Percentiles rank a stretch among this genome's conserved stretches.
phyloP scores from a whole-genome alignment of 1,140 invertebrate genomes.

The Maconellicoccus hirsutus region DNA sequence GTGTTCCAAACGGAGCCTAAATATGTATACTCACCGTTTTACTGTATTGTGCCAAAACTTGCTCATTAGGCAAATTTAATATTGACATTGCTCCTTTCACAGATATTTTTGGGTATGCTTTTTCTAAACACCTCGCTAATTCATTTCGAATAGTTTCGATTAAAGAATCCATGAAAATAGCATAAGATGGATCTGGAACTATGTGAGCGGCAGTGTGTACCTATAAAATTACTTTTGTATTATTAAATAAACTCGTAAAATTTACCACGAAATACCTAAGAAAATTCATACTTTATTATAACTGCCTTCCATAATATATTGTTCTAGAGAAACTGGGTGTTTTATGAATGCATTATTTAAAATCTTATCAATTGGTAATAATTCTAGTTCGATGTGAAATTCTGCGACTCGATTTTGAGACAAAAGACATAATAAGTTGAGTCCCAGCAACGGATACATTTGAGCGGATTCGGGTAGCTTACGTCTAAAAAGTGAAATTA shows the following conservation, averaged over 20 bases:
- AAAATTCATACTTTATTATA: slow-evolving; percentile 74
- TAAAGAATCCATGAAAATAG: slow-evolving; percentile 94
- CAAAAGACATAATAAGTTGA: slow-evolving; percentile 90
- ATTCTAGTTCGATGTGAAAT: slow-evolving; percentile 95
- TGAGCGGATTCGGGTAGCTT: slow-evolving; percentile 82
- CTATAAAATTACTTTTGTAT: slow-evolving; percentile 34
- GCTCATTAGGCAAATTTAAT: slow-evolving; percentile 69
- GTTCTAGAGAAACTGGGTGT: slow-evolving; percentile 90
- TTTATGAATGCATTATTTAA: slow-evolving; percentile 88
- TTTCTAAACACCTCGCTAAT: slow-evolving; percentile 92
- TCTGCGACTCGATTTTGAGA: slow-evolving; percentile 95
- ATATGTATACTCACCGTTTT: slow-evolving; percentile 44
- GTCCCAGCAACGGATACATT: slow-evolving; percentile 87
- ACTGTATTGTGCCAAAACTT: slow-evolving; percentile 67
- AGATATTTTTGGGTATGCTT: slow-evolving; percentile 85
- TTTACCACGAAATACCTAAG: neutral
- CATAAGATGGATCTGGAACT: slow-evolving; percentile 92
- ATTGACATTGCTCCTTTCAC: slow-evolving; percentile 77
- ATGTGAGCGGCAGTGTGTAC: slow-evolving; percentile 80
- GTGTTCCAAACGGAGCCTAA: neutral
- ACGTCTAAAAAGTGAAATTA: slow-evolving; percentile 38
- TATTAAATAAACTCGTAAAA: neutral
- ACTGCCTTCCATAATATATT: slow-evolving; percentile 98
- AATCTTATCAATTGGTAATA: slow-evolving; percentile 84
- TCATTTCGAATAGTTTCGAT: slow-evolving; percentile 91